Evolutionary conservation across 2,888 invertebrate genomes (phyloP).

Genomic region (Stratiomys singularior): DNA sequence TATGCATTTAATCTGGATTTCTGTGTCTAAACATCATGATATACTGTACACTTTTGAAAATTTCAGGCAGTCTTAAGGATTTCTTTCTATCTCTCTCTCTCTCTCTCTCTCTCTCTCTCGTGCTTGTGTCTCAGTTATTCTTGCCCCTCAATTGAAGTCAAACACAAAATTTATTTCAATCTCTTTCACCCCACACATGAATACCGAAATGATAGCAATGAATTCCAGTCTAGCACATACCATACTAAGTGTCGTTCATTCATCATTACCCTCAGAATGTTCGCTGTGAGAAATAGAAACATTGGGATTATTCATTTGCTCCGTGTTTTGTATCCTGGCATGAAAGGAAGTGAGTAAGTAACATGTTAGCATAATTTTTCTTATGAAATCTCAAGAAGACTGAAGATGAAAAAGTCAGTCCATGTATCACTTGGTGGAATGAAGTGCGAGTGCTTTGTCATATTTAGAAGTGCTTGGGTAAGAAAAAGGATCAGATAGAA

Average conservation of each 20-base stretch:
- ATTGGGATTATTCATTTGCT: too few relatives aligned
- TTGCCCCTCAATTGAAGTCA: too few relatives aligned
- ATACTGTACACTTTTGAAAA: too few relatives aligned
- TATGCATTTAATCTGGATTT: too few relatives aligned
- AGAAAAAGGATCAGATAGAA: background rate
- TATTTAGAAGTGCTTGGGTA: background rate
- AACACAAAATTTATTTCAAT: too few relatives aligned
- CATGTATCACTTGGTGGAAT: background rate
- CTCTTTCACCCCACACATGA: background rate
- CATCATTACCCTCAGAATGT: constrained; percentile 1
- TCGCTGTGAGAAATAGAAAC: too few relatives aligned
- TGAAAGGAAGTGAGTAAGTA: too few relatives aligned
- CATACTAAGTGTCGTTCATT: background rate
- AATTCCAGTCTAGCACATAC: constrained; percentile 7
- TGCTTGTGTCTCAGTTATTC: too few relatives aligned
- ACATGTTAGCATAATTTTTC: too few relatives aligned
- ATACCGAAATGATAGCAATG: constrained; percentile 6
- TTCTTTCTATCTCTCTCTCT: background rate
- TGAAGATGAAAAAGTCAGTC: background rate
- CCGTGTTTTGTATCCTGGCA: too few relatives aligned
- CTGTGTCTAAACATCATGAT: too few relatives aligned
- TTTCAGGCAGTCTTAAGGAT: background rate
- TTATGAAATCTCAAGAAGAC: too few relatives aligned
- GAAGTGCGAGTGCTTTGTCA: background rate
- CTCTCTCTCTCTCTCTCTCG: background rate